Evolutionary conservation across 92 coral and sea anemone species (phyloP), one percentile per base, ranked within the genome.

Genomic region (Heliopora coerulea): DNA sequence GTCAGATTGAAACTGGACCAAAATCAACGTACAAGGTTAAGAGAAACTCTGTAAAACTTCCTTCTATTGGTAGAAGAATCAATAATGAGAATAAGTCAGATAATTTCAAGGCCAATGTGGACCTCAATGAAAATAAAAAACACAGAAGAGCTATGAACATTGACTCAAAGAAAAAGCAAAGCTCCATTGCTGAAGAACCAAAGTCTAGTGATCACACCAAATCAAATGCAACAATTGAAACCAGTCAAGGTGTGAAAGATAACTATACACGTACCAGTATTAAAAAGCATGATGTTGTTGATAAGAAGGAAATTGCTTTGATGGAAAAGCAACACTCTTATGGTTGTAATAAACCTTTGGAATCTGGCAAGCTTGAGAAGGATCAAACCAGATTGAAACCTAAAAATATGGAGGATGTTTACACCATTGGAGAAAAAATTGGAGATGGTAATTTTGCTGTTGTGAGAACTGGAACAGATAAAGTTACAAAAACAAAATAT

Each of bases 401-500:
- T 11, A 84, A 80, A 62, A 89, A 75, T 44, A 88, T 89, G 0
- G 96, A 90, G 62, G 95, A 90, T 25, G 91, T 95, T 0, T 95
- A 95, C 78, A 83, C 80, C 60, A 84, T 95, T 21, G 99, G 99
- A 1, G 86, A 79, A 73, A 88, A n/a, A 84, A 81, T 95, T 29
- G 99, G 99, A 3, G 99, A 95, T 64, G 99, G 99, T 0, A 95
- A 95, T 67, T 95, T 95, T 63, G 99, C 99, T 24, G 86, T 90
- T 2, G 99, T 95, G 13, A 85, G 99, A 20, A 87, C 83, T 58
- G 91, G 99, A 27, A 82, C 78, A n/a, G 79, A 88, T 57, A 95
- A 83, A 64, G 72, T 82, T 13, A 95, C 86, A 64, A 89, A 84
- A 60, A 84, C 80, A 67, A 90, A 86, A 65, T 82, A 80, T 63